A percentile compares a stretch with the other conserved stretches of the same genome.
phyloP scores from a whole-genome alignment of 2,113 vertebrate species.

The Ranitomeya variabilis region DNA sequence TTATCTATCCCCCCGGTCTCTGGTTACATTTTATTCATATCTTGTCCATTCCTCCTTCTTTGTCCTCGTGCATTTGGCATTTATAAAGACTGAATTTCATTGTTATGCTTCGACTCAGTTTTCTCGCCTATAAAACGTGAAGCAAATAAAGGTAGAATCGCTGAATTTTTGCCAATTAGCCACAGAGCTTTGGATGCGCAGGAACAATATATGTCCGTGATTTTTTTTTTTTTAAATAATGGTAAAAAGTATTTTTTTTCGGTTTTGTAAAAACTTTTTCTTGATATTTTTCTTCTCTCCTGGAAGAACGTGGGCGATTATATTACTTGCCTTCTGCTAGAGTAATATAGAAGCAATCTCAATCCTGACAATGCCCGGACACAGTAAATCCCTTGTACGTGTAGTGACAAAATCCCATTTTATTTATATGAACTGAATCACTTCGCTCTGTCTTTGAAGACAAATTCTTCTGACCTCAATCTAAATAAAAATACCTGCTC shows the following conservation, averaged over 20 bases:
- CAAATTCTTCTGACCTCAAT: not conserved
- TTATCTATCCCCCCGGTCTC: not conserved
- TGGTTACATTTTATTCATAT: constrained; percentile 30
- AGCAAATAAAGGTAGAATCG: not conserved
- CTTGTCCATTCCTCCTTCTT: not conserved
- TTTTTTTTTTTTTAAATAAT: not conserved
- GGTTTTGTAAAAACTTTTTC: not conserved
- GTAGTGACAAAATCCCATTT: constrained; percentile 25
- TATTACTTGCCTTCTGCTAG: not conserved
- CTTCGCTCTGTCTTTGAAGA: not conserved
- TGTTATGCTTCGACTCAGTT: not conserved
- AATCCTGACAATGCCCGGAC: constrained; percentile 14
- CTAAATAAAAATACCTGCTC: constrained; percentile 3
- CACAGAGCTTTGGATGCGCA: not conserved
- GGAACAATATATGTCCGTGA: not conserved
- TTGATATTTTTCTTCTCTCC: not conserved
- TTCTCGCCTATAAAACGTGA: not conserved
- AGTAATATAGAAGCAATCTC: constrained; percentile 20
- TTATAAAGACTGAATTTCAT: constrained; percentile 13
- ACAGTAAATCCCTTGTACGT: constrained; percentile 39
- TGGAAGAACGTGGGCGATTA: not conserved
- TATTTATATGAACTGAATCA: constrained; percentile 17
- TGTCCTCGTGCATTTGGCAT: constrained; percentile 5
- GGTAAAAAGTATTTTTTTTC: not conserved
- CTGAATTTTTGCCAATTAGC: constrained; percentile 26